These are phyloP conservation scores for Pseudobourletiella spinata DNA, from an alignment of 1,140 invertebrate species.

Conservation along the genomic window DNA sequence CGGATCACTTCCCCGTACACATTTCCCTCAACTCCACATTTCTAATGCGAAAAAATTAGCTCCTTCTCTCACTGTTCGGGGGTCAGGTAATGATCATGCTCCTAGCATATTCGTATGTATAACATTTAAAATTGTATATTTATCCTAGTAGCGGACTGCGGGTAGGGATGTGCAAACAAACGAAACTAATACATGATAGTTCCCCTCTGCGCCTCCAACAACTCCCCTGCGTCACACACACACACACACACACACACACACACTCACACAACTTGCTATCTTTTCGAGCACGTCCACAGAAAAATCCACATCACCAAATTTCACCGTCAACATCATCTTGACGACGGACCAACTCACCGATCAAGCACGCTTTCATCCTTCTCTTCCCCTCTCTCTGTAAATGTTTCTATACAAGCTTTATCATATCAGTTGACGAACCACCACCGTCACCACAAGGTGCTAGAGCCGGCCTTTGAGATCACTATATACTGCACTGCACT, in stretches of 20 bases:
- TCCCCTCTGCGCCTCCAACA: not conserved
- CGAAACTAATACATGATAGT: too few relatives aligned
- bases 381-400: not conserved
- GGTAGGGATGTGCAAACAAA: too few relatives aligned
- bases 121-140: too few relatives aligned
- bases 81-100: too few relatives aligned
- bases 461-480: not conserved
- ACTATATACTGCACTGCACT: not conserved
- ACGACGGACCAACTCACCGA: not conserved
- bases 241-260: not conserved
- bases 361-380: not conserved
- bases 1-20: too few relatives aligned
- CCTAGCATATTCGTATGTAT: too few relatives aligned
- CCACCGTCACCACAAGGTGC: not conserved
- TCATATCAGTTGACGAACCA: not conserved
- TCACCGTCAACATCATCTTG: constrained; percentile 1
- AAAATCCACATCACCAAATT: not conserved
- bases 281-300: not conserved
- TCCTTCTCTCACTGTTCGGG: too few relatives aligned
- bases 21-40: too few relatives aligned
- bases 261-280: not conserved
- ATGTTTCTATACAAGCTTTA: not conserved
- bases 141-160: too few relatives aligned
- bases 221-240: not conserved
- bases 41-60: too few relatives aligned